These are phyloP conservation scores for Latrodectus hesperus DNA, from an alignment of 2,888 invertebrate genomes.

Conservation along the genomic window DNA sequence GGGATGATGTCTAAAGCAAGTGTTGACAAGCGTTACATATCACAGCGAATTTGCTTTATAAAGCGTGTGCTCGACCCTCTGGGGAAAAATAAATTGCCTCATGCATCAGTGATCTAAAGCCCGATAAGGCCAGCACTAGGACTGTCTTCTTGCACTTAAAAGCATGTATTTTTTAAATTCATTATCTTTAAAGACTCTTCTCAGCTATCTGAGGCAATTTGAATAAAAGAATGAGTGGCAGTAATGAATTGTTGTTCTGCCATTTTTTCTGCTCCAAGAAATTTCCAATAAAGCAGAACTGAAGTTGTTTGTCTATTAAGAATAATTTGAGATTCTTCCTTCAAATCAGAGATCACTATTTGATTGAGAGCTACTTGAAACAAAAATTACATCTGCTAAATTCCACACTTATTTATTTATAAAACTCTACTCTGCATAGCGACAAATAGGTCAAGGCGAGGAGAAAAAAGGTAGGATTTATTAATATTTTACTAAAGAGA, in stretches of 20 bases:
- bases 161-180: slow-evolving; percentile 33
- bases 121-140: slow-evolving; percentile 18
- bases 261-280: background rate
- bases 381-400: no score
- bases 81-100: slow-evolving; percentile 25
- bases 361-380: no score
- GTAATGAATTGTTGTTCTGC: slow-evolving; percentile 44
- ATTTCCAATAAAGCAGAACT: background rate
- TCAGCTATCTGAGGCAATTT: slow-evolving; percentile 27
- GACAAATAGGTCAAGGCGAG: no score
- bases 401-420: no score
- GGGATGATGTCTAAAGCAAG: slow-evolving; percentile 31
- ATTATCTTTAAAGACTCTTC: slow-evolving; percentile 52
- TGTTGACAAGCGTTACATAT: slow-evolving; percentile 56
- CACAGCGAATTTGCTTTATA: slow-evolving; percentile 44
- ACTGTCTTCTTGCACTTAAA: slow-evolving; percentile 26
- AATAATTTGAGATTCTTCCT: no score
- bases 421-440: no score
- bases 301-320: background rate
- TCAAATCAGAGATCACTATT: no score
- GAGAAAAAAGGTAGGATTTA: no score
- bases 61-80: slow-evolving; percentile 21
- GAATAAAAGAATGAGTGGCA: slow-evolving; percentile 28
- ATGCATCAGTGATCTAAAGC: slow-evolving; percentile 31
- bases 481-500: no score